These are phyloP conservation scores for Cyanocitta stelleri DNA, from an alignment of 2,113 vertebrate genomes.

Conservation along the genomic window DNA sequence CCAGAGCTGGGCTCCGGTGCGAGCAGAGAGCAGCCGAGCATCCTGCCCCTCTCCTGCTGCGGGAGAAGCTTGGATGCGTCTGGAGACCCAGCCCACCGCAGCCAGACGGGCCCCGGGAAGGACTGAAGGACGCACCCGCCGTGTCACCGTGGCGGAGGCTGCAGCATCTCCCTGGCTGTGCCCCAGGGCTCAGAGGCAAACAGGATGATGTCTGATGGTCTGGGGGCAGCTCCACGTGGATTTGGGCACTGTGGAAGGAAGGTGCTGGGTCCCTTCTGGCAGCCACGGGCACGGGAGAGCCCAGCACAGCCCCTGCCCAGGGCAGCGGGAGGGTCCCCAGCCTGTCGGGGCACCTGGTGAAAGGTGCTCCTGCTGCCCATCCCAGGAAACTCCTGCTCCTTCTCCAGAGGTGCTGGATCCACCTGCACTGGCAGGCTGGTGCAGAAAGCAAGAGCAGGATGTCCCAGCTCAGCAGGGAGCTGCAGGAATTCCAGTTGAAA, in stretches of 20 bases:
- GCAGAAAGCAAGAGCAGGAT: neutral
- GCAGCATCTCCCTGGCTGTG: neutral
- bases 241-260: neutral
- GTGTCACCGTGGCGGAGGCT: neutral
- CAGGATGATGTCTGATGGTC: neutral
- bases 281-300: accelerated
- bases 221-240: neutral
- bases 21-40: neutral
- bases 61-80: neutral
- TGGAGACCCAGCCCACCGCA: neutral
- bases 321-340: neutral
- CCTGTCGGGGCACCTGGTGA: neutral
- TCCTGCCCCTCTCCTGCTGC: neutral
- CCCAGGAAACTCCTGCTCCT: neutral
- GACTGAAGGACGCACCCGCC: accelerated
- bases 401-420: neutral
- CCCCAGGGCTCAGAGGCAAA: neutral
- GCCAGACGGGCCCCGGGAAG: accelerated
- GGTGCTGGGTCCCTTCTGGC: neutral
- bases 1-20: neutral
- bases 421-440: neutral
- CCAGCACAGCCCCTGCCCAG: neutral
- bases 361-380: neutral
- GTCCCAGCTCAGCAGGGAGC: neutral
- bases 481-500: neutral